Conservation (phyloP, 1,140 invertebrate genomes). For the Papilio machaon region DNA sequence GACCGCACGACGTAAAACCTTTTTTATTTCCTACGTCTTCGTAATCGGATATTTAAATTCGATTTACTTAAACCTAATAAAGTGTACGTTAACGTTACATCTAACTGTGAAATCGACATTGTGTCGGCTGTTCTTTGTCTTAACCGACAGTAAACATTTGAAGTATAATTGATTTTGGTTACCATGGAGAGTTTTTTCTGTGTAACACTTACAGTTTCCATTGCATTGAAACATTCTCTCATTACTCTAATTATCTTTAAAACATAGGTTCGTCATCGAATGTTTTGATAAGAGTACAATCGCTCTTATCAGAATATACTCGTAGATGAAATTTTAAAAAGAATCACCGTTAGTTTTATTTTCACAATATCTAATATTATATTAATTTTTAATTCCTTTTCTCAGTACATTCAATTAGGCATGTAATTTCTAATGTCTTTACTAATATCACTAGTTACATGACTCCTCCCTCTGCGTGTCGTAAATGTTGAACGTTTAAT, state of each 20-base stretch:
- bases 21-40: background rate
- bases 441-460: background rate
- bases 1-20: background rate
- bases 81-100: background rate
- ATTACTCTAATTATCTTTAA: too few species aligned
- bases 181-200: background rate
- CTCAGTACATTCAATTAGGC: background rate
- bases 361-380: background rate
- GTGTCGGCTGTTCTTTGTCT: background rate
- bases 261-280: too few species aligned
- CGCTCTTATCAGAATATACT: too few species aligned
- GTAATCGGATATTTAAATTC: conserved; percentile 12
- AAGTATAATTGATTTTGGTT: conserved; percentile 5
- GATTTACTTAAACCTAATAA: background rate
- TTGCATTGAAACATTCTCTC: too few species aligned
- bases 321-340: too few species aligned
- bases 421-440: background rate
- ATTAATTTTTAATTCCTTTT: background rate
- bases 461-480: background rate
- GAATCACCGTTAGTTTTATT: too few species aligned
- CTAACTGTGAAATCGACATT: conserved; percentile 21
- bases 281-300: too few species aligned
- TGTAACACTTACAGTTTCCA: too few species aligned
- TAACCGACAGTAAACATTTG: background rate
- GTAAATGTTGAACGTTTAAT: background rate